Percentiles rank a stretch among this genome's conserved stretches.
Evolutionary conservation across 2,797 vertebrate species (phyloP).

Genomic region (Malurus leucopterus): DNA sequence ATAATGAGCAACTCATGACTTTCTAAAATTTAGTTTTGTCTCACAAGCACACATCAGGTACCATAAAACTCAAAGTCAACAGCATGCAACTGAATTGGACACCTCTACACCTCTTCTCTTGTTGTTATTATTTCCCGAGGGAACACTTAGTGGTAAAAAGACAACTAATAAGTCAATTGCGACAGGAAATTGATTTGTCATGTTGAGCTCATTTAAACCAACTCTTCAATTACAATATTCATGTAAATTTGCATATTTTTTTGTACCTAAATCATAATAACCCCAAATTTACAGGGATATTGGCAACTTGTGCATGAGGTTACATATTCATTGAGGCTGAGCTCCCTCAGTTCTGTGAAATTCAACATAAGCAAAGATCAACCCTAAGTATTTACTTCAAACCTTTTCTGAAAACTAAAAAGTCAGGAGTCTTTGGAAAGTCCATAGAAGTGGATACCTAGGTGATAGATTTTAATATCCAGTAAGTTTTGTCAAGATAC

Average conservation of each 20-base stretch:
- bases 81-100: neutral
- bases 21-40: conserved; percentile 12
- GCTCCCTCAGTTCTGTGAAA: neutral
- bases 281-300: neutral
- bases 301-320: neutral
- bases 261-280: neutral
- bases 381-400: neutral
- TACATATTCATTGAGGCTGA: neutral
- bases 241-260: neutral
- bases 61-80: conserved; percentile 25
- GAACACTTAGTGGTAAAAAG: conserved; percentile 36
- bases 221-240: neutral
- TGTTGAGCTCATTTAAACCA: conserved; percentile 48
- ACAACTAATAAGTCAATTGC: conserved; percentile 35
- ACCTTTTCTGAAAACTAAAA: neutral
- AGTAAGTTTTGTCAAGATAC: neutral
- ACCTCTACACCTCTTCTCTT: neutral
- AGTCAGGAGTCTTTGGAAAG: neutral
- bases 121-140: conserved; percentile 38
- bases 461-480: neutral
- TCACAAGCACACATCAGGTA: neutral
- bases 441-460: neutral
- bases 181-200: conserved; percentile 39
- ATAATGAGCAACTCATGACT: neutral
- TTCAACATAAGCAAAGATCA: neutral